Evolutionary conservation across 1,140 invertebrate species (phyloP), one percentile per base, ranked within the genome.

Genomic region (Calephelis nemesis): DNA sequence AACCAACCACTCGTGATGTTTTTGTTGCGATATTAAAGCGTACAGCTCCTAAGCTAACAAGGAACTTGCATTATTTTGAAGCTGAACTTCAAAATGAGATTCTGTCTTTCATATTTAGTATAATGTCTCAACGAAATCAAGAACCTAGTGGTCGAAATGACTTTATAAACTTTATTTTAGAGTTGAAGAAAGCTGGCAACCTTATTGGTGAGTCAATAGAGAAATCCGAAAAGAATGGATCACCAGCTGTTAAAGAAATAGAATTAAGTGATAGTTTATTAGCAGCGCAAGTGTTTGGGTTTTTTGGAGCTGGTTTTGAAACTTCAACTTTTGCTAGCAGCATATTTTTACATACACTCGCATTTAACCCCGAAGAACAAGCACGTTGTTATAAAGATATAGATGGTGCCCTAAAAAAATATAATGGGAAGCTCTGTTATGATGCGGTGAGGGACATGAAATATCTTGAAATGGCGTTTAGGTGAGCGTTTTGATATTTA

Each of bases 371-470:
- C 15, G 40, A 65, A 54, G 64, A 65, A 42, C 64, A 65, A 13
- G 3, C 2, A 65, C 64, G 30, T 19, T 65, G 64, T 50, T 49
- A 65, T 40, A 11, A 65, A 65, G 64, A 54, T 45, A 54, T 65
- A 45, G 64, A 65, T 45, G 12, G 15, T 1, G 49, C 40, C 15
- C 64, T 65, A 13, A 30, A 45, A 9, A 13, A 47, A 52, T 65
- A 54, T 50, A 30, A 13, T 7, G 49, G 64, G 10, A 65, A 42
- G 19, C 12, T 65, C 6, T 82, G 78, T 15, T 92, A 91, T 70
- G 83, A 91, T 40, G 74, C 76, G 2, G 54, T 92, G 9, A 79
- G 74, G 11, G 76, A 87, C 52, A 82, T 92, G 83, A 74, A 70
- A 11, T 91, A 91, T 71, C 68, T 90, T 50, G 82, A 82, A 48